Evolutionary conservation across 53 echinoderm and acorn worm genomes (phyloP).

Genomic region (Henricia sp.): DNA sequence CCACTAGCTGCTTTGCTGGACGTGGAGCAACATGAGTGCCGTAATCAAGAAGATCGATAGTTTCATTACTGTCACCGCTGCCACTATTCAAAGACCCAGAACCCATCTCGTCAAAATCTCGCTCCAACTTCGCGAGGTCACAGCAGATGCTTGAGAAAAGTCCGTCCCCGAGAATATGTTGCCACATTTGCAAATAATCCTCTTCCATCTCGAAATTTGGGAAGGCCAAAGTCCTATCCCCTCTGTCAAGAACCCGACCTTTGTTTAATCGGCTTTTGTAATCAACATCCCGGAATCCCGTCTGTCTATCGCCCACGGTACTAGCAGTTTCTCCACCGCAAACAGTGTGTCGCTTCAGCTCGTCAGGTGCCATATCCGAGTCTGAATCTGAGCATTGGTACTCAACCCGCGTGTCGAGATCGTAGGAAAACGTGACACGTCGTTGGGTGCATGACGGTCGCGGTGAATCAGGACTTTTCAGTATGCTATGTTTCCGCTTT

Average conservation of each 20-base stretch:
- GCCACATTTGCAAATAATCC: conserved; percentile 54
- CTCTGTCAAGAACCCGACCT: not conserved
- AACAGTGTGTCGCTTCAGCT: conserved; percentile 63
- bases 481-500: conserved; percentile 46
- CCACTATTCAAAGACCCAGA: conserved; percentile 12
- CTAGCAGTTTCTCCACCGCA: conserved; percentile 32
- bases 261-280: not conserved
- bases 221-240: conserved; percentile 25
- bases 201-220: conserved; percentile 51
- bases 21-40: not conserved
- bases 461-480: conserved; percentile 49
- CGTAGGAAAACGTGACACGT: conserved; percentile 66
- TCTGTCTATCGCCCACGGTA: not conserved
- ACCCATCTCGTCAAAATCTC: conserved; percentile 42
- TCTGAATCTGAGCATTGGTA: conserved; percentile 49
- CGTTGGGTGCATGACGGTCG: conserved; percentile 43
- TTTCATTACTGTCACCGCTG: conserved; percentile 42
- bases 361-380: conserved; percentile 26
- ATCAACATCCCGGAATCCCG: conserved; percentile 18
- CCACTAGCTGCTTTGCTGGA: conserved; percentile 7
- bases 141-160: conserved; percentile 58
- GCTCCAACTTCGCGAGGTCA: conserved; percentile 50
- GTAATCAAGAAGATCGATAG: conserved; percentile 28
- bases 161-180: conserved; percentile 52
- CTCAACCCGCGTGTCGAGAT: conserved; percentile 60